phyloP scores from a whole-genome alignment of 2,888 invertebrate genomes.

The Hirudinaria manillensis region DNA sequence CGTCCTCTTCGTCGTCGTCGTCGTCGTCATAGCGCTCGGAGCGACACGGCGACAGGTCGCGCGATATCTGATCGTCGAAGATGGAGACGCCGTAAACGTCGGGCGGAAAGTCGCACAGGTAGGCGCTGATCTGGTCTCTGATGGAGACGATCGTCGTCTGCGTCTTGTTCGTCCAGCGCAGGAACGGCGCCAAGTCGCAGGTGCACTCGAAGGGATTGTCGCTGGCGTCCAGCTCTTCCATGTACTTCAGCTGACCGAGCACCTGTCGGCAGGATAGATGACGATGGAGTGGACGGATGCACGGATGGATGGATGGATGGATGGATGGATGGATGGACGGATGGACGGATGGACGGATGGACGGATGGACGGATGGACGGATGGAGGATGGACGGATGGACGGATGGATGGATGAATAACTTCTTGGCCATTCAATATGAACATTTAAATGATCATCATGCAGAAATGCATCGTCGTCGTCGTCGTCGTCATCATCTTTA shows the following conservation, averaged over 20 bases:
- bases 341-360: neutral
- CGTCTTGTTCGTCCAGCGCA: conserved; percentile 40
- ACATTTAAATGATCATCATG: no score
- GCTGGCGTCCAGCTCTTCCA: conserved; percentile 39
- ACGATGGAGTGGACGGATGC: neutral
- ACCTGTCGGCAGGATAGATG: conserved; percentile 9
- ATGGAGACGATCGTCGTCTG: conserved; percentile 34
- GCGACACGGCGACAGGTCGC: conserved; percentile 26
- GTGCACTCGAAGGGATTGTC: conserved; percentile 40
- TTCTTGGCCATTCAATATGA: no score
- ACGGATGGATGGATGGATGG: neutral
- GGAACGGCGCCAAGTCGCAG: conserved; percentile 37
- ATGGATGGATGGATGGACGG: neutral
- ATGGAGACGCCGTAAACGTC: conserved; percentile 33
- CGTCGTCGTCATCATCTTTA: no score
- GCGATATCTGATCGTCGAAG: conserved; percentile 24
- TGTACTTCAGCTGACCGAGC: conserved; percentile 36
- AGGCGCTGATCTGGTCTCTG: conserved; percentile 28
- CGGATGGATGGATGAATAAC: neutral
- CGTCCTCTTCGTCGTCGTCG: conserved; percentile 8
- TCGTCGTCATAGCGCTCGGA: neutral
- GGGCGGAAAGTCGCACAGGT: conserved; percentile 37
- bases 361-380: neutral
- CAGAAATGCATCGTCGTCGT: no score
- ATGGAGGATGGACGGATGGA: neutral